Evolutionary conservation across 2,113 vertebrate species (phyloP), one percentile per base, ranked within the genome.

Genomic region (Colistium nudipinnis): DNA sequence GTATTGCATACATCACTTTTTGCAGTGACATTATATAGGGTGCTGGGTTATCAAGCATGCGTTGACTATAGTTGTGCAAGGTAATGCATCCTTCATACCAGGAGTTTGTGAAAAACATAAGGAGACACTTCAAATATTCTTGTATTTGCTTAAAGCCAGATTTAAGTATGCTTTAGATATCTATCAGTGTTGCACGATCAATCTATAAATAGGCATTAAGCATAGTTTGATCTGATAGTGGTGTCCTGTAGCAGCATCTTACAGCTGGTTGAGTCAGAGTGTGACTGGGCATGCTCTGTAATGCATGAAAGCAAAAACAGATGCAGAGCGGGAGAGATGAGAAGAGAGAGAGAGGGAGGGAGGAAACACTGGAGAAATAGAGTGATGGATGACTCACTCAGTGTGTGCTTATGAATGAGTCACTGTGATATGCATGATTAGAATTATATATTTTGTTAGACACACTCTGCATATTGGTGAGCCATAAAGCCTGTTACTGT

Each of bases 331-430:
- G 14, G 54, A 57, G 33, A 36, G 17, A 6, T 9, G 20, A 2
- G 13, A 31, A 24, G 47, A 41, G 20, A 20, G 45, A 24, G 19
- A 27, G 45, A 30, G 41, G 16, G 66, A 33, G 24, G 28, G 31
- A 19, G 24, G 47, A 10, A 54, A 60, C 14, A 27, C n/a, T 10
- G 36, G 48, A 48, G 56, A 66, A 70, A 74, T 44, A 36, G 44
- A 61, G 53, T 35, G 72, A 82, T 47, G 28, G 75, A 80, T 86
- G 88, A 90, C 72, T 88, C 87, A 90, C 64, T 74, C 64, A 0
- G 59, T 36, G 70, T 87, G 78, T 83, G 76, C 64, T 59, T n/a
- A 20, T 65, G 76, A 81, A 83, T 90, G 86, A 80, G 27, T 86
- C 77, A 81, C 60, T 19, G 62, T 71, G 68, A 81, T 86, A 64